Conservation (phyloP, 2,113 vertebrate genomes). For the Hypanus sabinus region DNA sequence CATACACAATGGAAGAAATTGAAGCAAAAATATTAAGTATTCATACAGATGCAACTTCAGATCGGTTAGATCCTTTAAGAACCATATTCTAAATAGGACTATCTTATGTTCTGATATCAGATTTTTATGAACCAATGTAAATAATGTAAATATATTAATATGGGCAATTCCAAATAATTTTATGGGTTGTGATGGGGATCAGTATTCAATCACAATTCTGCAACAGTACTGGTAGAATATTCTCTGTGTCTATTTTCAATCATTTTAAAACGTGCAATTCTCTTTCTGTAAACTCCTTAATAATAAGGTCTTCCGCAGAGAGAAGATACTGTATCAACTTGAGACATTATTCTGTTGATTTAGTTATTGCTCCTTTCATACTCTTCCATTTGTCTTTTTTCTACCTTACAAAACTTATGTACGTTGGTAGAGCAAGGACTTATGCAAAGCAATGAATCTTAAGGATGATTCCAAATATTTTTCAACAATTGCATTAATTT, state of each 20-base stretch:
- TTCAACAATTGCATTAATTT: background rate
- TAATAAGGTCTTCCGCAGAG: background rate
- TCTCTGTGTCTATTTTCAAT: background rate
- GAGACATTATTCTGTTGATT: background rate
- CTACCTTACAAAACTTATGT: background rate
- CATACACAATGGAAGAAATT: constrained; percentile 53
- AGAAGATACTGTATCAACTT: background rate
- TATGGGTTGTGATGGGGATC: background rate
- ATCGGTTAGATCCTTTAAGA: constrained; percentile 53
- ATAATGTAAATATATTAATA: background rate
- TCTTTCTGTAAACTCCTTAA: background rate
- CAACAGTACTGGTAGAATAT: background rate
- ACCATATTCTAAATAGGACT: constrained; percentile 45
- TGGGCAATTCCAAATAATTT: background rate
- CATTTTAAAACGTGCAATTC: background rate
- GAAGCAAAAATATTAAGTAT: constrained; percentile 60
- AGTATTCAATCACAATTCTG: background rate
- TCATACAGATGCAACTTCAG: constrained; percentile 52
- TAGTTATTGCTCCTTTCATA: background rate
- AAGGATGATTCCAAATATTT: background rate
- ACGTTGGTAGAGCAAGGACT: background rate
- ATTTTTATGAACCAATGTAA: background rate
- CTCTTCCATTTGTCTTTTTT: background rate
- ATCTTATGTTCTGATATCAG: constrained; percentile 7
- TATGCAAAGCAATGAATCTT: background rate